phyloP scores from a whole-genome alignment of 2,797 vertebrate species.

The Argya squamiceps region DNA sequence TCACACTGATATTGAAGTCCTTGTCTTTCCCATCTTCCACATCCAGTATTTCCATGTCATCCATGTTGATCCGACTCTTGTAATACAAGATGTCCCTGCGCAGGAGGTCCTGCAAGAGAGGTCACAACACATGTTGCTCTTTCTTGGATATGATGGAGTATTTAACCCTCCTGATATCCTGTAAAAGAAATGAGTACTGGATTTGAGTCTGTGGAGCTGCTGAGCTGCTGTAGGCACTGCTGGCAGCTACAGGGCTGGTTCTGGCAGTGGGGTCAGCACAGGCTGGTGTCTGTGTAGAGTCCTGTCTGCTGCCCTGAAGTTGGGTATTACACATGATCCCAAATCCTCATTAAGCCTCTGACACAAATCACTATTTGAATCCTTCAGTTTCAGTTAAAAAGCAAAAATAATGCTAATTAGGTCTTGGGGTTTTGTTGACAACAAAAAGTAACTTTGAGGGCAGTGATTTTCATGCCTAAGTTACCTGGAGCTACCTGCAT shows the following conservation, averaged over 20 bases:
- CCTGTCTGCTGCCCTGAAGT: neutral
- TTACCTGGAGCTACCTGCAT: neutral
- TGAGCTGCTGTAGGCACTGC: neutral
- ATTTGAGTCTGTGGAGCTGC: neutral
- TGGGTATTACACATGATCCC: neutral
- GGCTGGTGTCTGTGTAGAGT: neutral
- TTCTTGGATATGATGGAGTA: neutral
- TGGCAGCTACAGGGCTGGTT: neutral
- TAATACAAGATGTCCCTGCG: constrained; percentile 94
- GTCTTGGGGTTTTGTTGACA: neutral
- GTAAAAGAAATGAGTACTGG: neutral
- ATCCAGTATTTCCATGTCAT: constrained; percentile 88
- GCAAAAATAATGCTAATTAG: neutral
- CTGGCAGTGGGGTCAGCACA: neutral
- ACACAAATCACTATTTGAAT: neutral
- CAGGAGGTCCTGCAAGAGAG: constrained; percentile 87
- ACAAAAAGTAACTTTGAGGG: neutral
- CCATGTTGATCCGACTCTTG: constrained; percentile 92
- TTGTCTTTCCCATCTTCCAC: constrained; percentile 92
- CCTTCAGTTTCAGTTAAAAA: neutral
- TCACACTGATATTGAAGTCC: constrained; percentile 89
- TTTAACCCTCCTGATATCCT: neutral
- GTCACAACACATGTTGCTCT: neutral
- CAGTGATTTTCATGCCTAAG: neutral
- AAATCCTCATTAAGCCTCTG: neutral